These are phyloP conservation scores for Osmerus mordax DNA, from an alignment of 2,113 vertebrate species.

Conservation along the genomic window DNA sequence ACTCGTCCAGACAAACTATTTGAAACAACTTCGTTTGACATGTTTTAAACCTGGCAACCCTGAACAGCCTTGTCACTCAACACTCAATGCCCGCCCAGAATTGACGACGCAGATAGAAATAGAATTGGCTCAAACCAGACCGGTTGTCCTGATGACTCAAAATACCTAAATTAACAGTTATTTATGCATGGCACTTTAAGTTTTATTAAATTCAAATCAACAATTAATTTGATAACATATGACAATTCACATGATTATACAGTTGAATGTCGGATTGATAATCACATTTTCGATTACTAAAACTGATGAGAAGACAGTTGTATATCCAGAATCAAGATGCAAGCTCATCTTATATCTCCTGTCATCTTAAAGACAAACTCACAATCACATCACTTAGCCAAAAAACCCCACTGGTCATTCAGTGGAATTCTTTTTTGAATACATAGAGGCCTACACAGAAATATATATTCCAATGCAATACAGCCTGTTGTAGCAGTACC, in stretches of 20 bases:
- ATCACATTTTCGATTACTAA: conserved; percentile 51
- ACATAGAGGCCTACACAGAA: conserved; percentile 21
- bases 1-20: no score
- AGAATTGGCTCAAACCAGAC: background rate
- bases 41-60: conserved; percentile 10
- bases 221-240: conserved; percentile 49
- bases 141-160: conserved; percentile 2
- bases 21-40: no score
- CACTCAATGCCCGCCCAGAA: conserved; percentile 42
- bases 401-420: conserved; percentile 15
- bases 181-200: conserved; percentile 60
- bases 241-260: conserved; percentile 37
- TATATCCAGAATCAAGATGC: conserved; percentile 24
- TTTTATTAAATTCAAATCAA: conserved; percentile 70
- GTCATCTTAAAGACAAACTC: conserved; percentile 29
- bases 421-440: conserved; percentile 5
- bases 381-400: conserved; percentile 16
- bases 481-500: conserved; percentile 26
- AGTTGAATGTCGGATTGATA: conserved; percentile 33
- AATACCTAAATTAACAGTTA: background rate
- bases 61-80: conserved; percentile 52
- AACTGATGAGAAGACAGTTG: conserved; percentile 20
- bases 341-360: conserved; percentile 12
- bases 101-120: background rate
- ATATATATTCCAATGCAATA: conserved; percentile 21